phyloP scores from a whole-genome alignment of 2,113 vertebrate species.

The Neoarius graeffei region DNA sequence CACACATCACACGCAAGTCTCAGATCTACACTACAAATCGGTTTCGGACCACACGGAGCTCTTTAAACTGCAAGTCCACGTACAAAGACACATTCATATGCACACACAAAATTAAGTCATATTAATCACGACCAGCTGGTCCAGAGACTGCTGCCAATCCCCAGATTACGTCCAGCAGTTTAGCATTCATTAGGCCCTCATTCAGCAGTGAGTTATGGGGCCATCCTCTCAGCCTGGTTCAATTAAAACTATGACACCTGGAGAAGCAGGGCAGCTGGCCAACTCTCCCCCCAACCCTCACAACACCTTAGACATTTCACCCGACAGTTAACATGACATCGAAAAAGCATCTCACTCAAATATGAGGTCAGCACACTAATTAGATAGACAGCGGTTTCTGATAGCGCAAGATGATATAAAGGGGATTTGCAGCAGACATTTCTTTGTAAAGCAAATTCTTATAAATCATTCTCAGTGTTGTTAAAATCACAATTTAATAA shows the following conservation, averaged over 20 bases:
- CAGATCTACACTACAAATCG: not conserved
- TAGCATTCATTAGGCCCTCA: slow-evolving; percentile 62
- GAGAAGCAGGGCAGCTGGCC: slow-evolving; percentile 32
- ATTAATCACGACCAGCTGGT: slow-evolving; percentile 67
- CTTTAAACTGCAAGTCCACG: slow-evolving; percentile 7
- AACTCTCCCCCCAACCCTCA: slow-evolving; percentile 16
- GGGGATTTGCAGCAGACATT: not conserved
- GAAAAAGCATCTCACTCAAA: slow-evolving; percentile 9
- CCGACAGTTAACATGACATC: slow-evolving; percentile 7
- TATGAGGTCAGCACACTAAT: not conserved
- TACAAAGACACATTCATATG: slow-evolving; percentile 10
- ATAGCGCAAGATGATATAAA: not conserved
- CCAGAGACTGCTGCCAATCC: slow-evolving; percentile 63
- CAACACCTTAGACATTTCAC: slow-evolving; percentile 16
- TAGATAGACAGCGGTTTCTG: not conserved
- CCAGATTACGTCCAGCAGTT: slow-evolving; percentile 56
- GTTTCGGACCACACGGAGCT: slow-evolving; percentile 4
- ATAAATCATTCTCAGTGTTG: not conserved
- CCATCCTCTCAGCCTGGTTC: slow-evolving; percentile 62
- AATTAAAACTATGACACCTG: slow-evolving; percentile 71
- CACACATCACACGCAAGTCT: not conserved
- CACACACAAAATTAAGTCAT: slow-evolving; percentile 45
- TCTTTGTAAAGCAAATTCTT: not conserved
- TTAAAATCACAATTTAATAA: not conserved
- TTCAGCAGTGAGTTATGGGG: slow-evolving; percentile 65